Percentiles rank a stretch among this genome's conserved stretches.
Conservation (phyloP, 2,797 vertebrate species). For the Poeciliopsis infans region DNA sequence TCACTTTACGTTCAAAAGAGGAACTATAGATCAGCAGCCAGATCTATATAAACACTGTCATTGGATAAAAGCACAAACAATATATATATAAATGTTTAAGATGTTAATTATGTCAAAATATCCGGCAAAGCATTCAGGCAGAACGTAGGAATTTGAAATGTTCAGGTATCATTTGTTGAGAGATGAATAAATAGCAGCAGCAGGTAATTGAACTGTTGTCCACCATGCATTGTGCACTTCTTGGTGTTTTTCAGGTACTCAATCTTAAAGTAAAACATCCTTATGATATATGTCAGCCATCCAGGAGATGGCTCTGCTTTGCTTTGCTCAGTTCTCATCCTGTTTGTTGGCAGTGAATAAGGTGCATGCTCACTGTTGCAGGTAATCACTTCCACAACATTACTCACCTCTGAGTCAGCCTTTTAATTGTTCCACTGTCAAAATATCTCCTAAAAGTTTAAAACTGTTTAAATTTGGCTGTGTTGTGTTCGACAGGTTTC, state of each 20-base stretch:
- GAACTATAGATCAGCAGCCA: too few relatives aligned
- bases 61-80: too few relatives aligned
- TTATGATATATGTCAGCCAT: background rate
- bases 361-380: background rate
- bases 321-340: background rate
- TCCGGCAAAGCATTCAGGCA: too few relatives aligned
- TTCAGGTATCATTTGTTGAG: background rate
- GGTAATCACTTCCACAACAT: background rate
- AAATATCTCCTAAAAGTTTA: background rate
- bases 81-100: too few relatives aligned
- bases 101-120: too few relatives aligned
- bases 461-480: background rate
- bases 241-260: background rate
- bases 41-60: too few relatives aligned
- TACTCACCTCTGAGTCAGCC: background rate
- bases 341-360: background rate
- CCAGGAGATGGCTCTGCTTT: constrained; percentile 6
- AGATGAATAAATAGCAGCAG: background rate
- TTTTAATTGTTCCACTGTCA: background rate
- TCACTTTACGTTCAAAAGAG: too few relatives aligned
- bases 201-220: background rate
- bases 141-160: background rate
- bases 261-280: background rate
- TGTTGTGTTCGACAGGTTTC: background rate
- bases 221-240: background rate